These are phyloP conservation scores for Lagria hirta DNA, from an alignment of 2,888 invertebrate genomes.

Conservation along the genomic window DNA sequence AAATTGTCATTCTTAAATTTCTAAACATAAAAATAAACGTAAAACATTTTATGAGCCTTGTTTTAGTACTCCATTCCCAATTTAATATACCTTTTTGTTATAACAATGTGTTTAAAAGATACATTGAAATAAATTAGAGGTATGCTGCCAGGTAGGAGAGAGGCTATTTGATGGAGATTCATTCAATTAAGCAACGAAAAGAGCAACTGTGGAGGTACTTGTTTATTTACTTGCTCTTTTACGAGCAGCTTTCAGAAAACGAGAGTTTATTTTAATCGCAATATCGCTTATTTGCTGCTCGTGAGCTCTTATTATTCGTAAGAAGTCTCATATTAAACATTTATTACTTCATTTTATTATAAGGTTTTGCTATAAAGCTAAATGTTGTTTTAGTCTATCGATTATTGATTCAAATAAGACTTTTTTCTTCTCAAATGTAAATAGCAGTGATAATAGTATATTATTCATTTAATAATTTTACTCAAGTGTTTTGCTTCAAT, in stretches of 20 bases:
- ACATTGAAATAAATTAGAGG: conserved; percentile 32
- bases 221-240: conserved; percentile 18
- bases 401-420: too few species aligned
- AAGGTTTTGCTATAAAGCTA: too few species aligned
- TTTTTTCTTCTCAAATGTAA: too few species aligned
- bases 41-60: conserved; percentile 39
- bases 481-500: too few species aligned
- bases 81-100: conserved; percentile 35
- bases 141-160: conserved; percentile 21
- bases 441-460: too few species aligned
- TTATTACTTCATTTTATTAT: too few species aligned
- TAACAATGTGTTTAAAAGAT: conserved; percentile 37
- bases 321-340: too few species aligned
- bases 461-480: too few species aligned
- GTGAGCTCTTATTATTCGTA: too few species aligned
- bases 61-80: conserved; percentile 35
- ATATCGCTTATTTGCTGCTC: conserved; percentile 15
- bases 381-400: too few species aligned
- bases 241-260: conserved; percentile 17
- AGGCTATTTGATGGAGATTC: conserved; percentile 13
- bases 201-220: conserved; percentile 12
- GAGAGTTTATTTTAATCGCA: conserved; percentile 6
- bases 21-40: conserved; percentile 41
- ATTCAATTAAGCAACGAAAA: conserved; percentile 22
- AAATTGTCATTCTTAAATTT: conserved; percentile 43